Evolutionary conservation across 2,113 vertebrate species (phyloP), one percentile per base, ranked within the genome.

Genomic region (Meles meles): DNA sequence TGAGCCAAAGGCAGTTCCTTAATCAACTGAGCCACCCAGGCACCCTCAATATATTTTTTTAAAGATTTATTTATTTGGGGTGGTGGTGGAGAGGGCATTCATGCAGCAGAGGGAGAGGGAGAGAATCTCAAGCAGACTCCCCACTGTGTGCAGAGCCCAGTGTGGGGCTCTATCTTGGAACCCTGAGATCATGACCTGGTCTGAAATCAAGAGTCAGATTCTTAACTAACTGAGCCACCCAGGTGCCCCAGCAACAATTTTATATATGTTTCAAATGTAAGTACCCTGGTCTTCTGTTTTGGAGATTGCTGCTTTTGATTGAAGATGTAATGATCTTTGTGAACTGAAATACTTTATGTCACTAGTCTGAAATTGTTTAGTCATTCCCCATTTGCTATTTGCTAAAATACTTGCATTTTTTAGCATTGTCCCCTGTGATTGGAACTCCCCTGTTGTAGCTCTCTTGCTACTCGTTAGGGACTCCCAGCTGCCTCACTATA

Each of bases 321-420:
- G 57, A 71, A 86, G 80, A 55, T 63, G 3, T 42, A 49, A 49
- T 89, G 39, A 95, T 88, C 5, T 76, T 92, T 86, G 2, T 85
- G 88, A 86, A 76, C 79, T 81, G 25, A 89, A 93, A 84, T 74
- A 71, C 49, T 59, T 83, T 37, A n/a, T 79, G 25, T 67, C 34
- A 86, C 63, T 49, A 84, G 8, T 49, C 27, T 92, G 81, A 94
- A 88, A 61, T 29, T 69, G 47, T 20, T 44, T 44, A 72, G 34
- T 67, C 11, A 13, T 61, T 94, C 14, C 37, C 18, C 29, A 44
- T 8, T 88, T 25, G 3, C 18, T 93, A 12, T 31, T 84, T 6
- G 21, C 65, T 84, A 72, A 63, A 65, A 37, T 77, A 18, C 8
- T 34, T 25, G 1, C 37, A 44, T 15, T 34, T 80, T 80, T 86